Evolutionary conservation across 2,797 vertebrate species (phyloP).

Genomic region (Crypturellus tataupa): DNA sequence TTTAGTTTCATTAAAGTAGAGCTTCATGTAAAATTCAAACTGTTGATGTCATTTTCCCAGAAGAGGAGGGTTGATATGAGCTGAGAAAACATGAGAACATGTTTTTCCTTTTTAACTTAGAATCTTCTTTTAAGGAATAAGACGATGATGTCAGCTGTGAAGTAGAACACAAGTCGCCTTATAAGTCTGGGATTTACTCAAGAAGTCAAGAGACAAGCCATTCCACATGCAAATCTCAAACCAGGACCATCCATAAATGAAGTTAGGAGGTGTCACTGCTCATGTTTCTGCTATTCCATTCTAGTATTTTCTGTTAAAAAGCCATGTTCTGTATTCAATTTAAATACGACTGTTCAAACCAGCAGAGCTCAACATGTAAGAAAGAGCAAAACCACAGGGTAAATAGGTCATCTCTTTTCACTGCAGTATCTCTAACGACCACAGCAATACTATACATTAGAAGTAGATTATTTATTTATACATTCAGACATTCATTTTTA

Average conservation of each 20-base stretch:
- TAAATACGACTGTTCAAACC: neutral
- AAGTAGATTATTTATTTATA: neutral
- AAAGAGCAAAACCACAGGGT: neutral
- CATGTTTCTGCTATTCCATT: neutral
- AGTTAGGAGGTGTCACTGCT: neutral
- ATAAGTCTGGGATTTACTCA: neutral
- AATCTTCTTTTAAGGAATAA: neutral
- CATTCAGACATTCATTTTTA: neutral
- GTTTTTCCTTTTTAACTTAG: accelerated
- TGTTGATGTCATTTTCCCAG: neutral
- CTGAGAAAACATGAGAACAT: neutral
- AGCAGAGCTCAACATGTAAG: neutral
- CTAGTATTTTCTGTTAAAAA: neutral
- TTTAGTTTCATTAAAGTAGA: neutral
- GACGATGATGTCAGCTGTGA: neutral
- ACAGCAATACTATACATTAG: neutral
- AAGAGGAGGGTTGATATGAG: neutral
- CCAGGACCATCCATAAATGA: neutral
- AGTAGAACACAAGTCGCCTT: neutral
- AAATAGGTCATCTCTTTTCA: neutral
- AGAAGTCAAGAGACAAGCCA: neutral
- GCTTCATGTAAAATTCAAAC: neutral
- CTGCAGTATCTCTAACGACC: neutral
- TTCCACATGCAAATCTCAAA: neutral
- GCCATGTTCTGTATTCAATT: neutral